These are phyloP conservation scores for Drosophila anomelani DNA, from an alignment of 2,888 invertebrate genomes.

Conservation along the genomic window DNA sequence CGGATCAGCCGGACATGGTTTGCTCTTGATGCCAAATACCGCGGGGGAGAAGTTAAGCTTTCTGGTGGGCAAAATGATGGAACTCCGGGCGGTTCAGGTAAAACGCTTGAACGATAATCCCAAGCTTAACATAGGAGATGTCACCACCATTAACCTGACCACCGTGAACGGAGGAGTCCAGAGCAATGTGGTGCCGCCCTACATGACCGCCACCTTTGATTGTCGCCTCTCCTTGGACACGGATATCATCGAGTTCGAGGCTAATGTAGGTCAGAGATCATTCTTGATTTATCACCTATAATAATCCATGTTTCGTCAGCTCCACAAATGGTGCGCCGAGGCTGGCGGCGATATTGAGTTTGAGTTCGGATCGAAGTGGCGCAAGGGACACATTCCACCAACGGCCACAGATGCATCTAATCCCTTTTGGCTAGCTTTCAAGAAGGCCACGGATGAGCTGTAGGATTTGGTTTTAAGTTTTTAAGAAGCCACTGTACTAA, in stretches of 20 bases:
- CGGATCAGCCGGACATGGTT: conserved; percentile 94
- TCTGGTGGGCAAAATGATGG: conserved; percentile 90
- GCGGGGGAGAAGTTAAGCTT: conserved; percentile 90
- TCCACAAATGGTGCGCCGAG: conserved; percentile 87
- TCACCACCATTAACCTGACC: conserved; percentile 94
- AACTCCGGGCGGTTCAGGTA: conserved; percentile 86
- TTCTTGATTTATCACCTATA: background rate
- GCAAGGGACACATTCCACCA: conserved; percentile 85
- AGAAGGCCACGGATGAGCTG: conserved; percentile 87
- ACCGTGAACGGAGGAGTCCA: conserved; percentile 94
- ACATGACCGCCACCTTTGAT: conserved; percentile 91
- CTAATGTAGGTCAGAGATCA: conserved; percentile 83
- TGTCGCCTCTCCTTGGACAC: conserved; percentile 86
- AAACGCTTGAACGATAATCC: conserved; percentile 88
- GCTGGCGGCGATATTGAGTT: conserved; percentile 90
- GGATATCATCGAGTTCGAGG: conserved; percentile 75
- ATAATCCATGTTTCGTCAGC: conserved; percentile 48
- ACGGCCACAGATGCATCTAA: conserved; percentile 88
- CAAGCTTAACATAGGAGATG: conserved; percentile 91
- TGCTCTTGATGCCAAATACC: conserved; percentile 88
- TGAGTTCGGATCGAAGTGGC: conserved; percentile 88
- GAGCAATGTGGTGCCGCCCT: conserved; percentile 94
- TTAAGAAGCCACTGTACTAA: fast-evolving
- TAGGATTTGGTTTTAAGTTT: conserved; percentile 80
- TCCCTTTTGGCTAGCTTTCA: conserved; percentile 91